Evolutionary conservation across 2,113 vertebrate species (phyloP), one percentile per base, ranked within the genome.

Genomic region (Limnothrissa miodon): DNA sequence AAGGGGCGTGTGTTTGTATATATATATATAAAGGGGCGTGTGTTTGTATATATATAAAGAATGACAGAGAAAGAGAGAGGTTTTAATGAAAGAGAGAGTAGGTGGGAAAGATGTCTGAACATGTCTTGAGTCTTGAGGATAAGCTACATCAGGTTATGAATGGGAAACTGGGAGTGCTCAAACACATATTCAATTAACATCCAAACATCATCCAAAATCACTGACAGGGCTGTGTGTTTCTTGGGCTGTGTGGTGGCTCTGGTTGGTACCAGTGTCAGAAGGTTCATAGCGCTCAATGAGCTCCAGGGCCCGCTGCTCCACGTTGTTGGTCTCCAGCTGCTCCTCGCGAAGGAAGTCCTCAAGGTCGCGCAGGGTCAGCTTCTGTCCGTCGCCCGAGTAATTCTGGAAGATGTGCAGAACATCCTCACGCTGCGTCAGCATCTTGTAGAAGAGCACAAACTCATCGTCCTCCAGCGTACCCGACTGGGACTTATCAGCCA

Each of bases 401-500:
- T 93, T 91, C 90, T 94, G 95, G 89, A 99, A 99, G 78, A 98
- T 88, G 85, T 92, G 92, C 45, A 95, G 91, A 0, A 98, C 91
- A 19, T 99, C 97, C 9, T 95, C 92, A 0, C 98, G 93, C 85
- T 97, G 94, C 0, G 97, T 99, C 85, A 99, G 85, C 85, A 97
- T 95, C 90, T 98, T 98, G 89, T 99, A 99, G 93, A 99, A 99
- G 78, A 96, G 88, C 42, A 99, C 96, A 33, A 99, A 99, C 88
- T 99, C 98, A 10, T 98, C 96, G 1, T 94, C 96, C 87, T 97
- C 97, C 86, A 99, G 93, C 0, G 95, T 94, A 0, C 96, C 95
- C 0, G 97, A 95, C 84, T 95, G 93, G 0, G 98, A 99, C 53
- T 93, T 95, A 90, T 99, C 97, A 0, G 98, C 97, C 94, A 92